Conservation (phyloP, 2,888 invertebrate genomes). For the Drosophila paranaensis region DNA sequence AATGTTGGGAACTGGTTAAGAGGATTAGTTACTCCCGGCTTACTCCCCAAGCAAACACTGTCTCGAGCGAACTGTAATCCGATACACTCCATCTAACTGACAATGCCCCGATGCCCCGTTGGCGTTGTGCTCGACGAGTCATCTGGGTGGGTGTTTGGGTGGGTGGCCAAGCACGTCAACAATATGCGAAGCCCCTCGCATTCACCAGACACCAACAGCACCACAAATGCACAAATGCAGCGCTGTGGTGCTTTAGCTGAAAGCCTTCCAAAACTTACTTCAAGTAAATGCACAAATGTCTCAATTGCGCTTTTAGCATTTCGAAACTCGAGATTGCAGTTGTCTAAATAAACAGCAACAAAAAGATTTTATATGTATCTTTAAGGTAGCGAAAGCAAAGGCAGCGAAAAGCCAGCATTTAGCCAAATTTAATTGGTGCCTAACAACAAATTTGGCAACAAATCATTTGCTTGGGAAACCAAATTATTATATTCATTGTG, state of each 20-base stretch:
- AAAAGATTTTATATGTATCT: neutral
- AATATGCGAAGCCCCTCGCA: constrained; percentile 64
- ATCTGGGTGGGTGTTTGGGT: constrained; percentile 63
- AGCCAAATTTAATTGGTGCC: constrained; percentile 6
- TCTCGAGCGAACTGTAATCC: constrained; percentile 48
- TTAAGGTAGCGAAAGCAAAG: constrained; percentile 17
- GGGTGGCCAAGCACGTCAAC: constrained; percentile 57
- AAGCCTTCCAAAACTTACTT: constrained; percentile 53
- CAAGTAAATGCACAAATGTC: constrained; percentile 64
- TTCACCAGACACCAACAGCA: constrained; percentile 17
- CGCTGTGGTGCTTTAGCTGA: constrained; percentile 10
- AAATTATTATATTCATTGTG: constrained; percentile 2
- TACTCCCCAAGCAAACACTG: constrained; percentile 7
- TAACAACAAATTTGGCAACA: constrained; percentile 5
- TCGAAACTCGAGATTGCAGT: constrained; percentile 47
- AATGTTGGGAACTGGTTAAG: constrained; percentile 40
- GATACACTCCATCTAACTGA: constrained; percentile 75
- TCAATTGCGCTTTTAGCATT: constrained; percentile 41
- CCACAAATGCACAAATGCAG: constrained; percentile 9
- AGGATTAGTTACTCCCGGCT: constrained; percentile 48
- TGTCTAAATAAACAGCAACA: neutral
- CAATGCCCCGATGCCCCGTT: constrained; percentile 14
- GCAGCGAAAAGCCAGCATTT: constrained; percentile 15
- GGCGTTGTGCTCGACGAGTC: constrained; percentile 60
- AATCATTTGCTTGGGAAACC: constrained; percentile 13